A percentile compares a stretch with the other conserved stretches of the same genome.
phyloP scores from a whole-genome alignment of 2,797 vertebrate species.

The Leucoraja ocellata region DNA sequence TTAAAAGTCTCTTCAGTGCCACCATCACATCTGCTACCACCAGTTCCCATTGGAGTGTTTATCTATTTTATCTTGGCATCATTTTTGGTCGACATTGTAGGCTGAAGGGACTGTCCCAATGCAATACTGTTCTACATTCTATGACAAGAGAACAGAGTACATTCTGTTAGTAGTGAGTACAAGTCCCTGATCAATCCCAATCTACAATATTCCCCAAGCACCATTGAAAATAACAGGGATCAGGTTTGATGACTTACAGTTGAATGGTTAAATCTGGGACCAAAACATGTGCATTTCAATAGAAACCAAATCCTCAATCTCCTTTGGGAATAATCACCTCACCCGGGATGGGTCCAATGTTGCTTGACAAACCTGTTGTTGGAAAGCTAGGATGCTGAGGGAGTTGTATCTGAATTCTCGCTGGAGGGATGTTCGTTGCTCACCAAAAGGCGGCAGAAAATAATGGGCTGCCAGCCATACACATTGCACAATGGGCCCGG shows the following conservation, averaged over 20 bases:
- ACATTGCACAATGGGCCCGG: background rate
- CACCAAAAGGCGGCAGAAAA: background rate
- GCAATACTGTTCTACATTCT: no score
- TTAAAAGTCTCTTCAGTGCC: no score
- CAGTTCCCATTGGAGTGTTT: no score
- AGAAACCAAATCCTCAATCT: background rate
- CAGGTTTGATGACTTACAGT: background rate
- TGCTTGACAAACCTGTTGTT: no score
- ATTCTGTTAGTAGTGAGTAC: background rate
- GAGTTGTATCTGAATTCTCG: no score
- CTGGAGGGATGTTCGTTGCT: background rate
- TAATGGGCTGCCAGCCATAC: background rate
- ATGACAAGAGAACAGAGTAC: background rate
- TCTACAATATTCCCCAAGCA: background rate
- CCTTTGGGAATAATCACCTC: no score
- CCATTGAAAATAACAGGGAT: background rate
- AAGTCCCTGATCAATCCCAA: background rate
- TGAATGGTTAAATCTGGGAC: background rate
- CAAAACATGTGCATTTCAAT: background rate
- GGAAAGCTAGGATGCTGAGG: no score
- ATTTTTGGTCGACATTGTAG: no score
- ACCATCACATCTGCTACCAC: no score
- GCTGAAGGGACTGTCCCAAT: no score
- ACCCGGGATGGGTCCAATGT: background rate
- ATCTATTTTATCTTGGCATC: no score